Percentiles rank a stretch among this genome's conserved stretches.
These are phyloP conservation scores for Lepidurus apus DNA, from an alignment of 1,140 invertebrate genomes.

Conservation along the genomic window DNA sequence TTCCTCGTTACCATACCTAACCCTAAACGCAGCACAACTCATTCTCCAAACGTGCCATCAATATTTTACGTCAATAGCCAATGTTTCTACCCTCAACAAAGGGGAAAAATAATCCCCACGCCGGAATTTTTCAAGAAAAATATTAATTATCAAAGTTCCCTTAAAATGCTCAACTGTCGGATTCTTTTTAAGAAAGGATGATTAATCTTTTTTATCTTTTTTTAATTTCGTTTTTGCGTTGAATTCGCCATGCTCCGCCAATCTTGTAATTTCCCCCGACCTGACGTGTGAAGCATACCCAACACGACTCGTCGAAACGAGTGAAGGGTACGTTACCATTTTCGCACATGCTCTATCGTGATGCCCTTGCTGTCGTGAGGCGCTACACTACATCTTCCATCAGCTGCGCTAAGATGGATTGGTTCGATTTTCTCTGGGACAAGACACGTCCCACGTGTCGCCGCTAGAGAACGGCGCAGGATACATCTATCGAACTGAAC, in stretches of 20 bases:
- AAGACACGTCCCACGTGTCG: background rate
- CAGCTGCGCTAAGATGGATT: conserved; percentile 17
- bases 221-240: background rate
- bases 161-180: too few species aligned
- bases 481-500: background rate
- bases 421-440: background rate
- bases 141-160: too few species aligned
- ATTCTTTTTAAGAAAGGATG: too few species aligned
- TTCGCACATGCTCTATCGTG: conserved; percentile 3
- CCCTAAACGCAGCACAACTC: background rate
- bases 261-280: background rate
- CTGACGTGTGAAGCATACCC: background rate
- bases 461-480: background rate
- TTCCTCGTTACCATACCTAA: background rate
- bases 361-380: background rate
- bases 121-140: too few species aligned
- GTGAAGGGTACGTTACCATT: background rate
- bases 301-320: conserved; percentile 3
- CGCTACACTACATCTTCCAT: background rate
- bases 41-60: background rate
- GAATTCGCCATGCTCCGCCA: background rate
- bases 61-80: background rate
- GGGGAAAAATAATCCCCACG: too few species aligned
- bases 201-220: background rate
- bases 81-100: background rate